Evolutionary conservation across 2,113 vertebrate genomes (phyloP).

Genomic region (zebrafish (Danio rerio)): GRCz12tu NC_133176.1:58950001-58950500

Average conservation of each 20-base stretch:
- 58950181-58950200: slow-evolving; percentile 16
- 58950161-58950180: background rate
- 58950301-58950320: too few species aligned
- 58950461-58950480: too few species aligned
- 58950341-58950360: too few species aligned
- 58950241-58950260: background rate
- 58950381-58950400: too few species aligned
- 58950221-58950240: fast-evolving
- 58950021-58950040: slow-evolving; percentile 18
- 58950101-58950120: slow-evolving; percentile 13
- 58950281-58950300: background rate
- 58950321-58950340: too few species aligned
- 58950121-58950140: background rate
- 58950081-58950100: background rate
- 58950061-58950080: background rate
- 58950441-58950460: too few species aligned
- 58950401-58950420: too few species aligned
- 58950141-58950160: background rate
- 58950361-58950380: too few species aligned
- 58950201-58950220: slow-evolving; percentile 31
- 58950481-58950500: too few species aligned
- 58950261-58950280: slow-evolving; percentile 8
- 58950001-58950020: slow-evolving; percentile 34
- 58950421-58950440: too few species aligned
- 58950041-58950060: background rate